Base-by-base conservation (phyloP, 2,797 vertebrate genomes). In the Anguilla pacifica region DNA sequence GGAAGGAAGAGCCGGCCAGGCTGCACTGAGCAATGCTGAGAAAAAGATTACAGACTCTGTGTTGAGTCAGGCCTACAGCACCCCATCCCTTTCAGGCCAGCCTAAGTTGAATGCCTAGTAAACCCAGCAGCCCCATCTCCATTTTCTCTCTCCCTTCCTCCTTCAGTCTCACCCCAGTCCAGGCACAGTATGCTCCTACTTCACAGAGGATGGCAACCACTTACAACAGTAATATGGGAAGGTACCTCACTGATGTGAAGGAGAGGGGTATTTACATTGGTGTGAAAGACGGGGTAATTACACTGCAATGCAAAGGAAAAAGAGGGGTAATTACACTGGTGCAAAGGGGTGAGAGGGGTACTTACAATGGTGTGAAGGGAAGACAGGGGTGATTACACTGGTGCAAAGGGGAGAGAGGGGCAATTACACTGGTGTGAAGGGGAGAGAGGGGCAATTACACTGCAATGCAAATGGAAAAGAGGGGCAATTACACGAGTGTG, bases 161-260 rank as follows among this genome's bases (percentile, higher is more conserved):
- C 13, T 61, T 17, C 70, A 11, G 43, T n/a, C 28, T 6, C n/a
- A 39, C 85, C 46, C 7, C 28, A 1, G 31, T 74, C 25, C 49
- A 53, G 72, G 39, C 35, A 25, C n/a, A 55, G n/a, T 35, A 43
- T 17, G 43, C 43, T 85, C 46, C 51, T 46, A 19, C 17, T 22
- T 77, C 57, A 85, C 53, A 25, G 64, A 61, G 67, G 22, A 46
- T 46, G 87, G 85, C 11, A 61, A 19, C 83, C 87, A 35, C 57
- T 59, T 83, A 74, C 70, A 77, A 84, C 19, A 55, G 35, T 77
- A 35, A 84, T 59, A 46, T 35, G 9, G 57, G 57, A 59, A 59
- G 15, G 17, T 59, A 87, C 0, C 17, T 9, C 49, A 7, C 19
- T 70, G 64, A 5, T 28, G 64, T 70, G 25, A 28, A 28, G 28